Evolutionary conservation across 92 coral and sea anemone species (phyloP).

Genomic region (Paramuricea clavata): DNA sequence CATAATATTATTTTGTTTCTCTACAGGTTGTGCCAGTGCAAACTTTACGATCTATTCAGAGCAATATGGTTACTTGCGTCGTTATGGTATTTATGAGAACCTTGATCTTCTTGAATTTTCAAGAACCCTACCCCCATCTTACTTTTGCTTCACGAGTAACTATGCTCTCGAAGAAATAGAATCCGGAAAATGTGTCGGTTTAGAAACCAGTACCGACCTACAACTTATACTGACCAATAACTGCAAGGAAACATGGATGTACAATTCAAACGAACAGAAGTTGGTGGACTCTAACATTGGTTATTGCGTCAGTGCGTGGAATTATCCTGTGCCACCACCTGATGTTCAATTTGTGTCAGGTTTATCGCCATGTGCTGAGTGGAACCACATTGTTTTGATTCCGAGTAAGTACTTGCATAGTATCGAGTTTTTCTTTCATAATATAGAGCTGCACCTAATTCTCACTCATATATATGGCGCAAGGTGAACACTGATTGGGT

Average conservation of each 20-base stretch:
- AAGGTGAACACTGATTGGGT: no score
- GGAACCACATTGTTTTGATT: not conserved
- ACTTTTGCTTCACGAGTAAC: not conserved
- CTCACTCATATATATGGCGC: no score
- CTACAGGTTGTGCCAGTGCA: not conserved
- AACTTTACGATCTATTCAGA: not conserved
- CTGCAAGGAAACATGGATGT: not conserved
- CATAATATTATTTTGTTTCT: not conserved
- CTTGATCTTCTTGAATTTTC: slow-evolving; percentile 13
- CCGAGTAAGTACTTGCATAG: not conserved
- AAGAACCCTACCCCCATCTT: not conserved
- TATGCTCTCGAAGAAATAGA: not conserved
- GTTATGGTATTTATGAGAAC: slow-evolving; percentile 3
- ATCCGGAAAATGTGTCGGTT: not conserved
- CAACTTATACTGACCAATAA: not conserved
- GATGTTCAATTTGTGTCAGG: slow-evolving; percentile 1
- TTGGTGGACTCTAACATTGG: not conserved
- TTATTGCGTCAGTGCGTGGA: not conserved
- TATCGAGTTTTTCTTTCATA: no score
- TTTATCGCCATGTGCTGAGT: not conserved
- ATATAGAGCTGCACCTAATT: no score
- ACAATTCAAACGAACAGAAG: not conserved
- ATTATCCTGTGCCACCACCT: not conserved
- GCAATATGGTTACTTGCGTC: slow-evolving; percentile 10
- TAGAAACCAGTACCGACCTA: not conserved